A percentile compares a stretch with the other conserved stretches of the same genome.
These are phyloP conservation scores for Crypturellus undulatus DNA, from an alignment of 2,113 vertebrate species.

Conservation along the genomic window DNA sequence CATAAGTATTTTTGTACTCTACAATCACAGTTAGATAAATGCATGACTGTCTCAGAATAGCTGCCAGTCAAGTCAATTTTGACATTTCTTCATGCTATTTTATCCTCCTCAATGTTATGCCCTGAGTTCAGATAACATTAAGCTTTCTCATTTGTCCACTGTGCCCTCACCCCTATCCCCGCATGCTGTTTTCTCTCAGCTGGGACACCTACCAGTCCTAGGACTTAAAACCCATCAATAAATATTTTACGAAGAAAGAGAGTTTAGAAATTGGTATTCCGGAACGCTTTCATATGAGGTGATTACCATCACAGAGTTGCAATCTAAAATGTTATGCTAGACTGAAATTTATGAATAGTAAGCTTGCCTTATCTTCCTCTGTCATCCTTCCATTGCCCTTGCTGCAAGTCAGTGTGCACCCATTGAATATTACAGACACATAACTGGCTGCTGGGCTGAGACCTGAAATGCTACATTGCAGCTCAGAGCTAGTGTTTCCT, in stretches of 20 bases:
- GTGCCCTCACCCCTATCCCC: not conserved
- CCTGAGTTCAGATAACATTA: not conserved
- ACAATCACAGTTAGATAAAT: not conserved
- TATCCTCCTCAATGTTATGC: not conserved
- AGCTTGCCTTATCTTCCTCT: not conserved
- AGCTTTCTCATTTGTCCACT: not conserved
- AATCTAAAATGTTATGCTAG: slow-evolving; percentile 39
- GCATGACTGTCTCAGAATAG: not conserved
- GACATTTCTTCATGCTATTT: not conserved
- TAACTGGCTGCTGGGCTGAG: not conserved
- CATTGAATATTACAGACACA: not conserved
- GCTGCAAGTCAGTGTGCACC: not conserved
- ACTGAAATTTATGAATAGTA: slow-evolving; percentile 47
- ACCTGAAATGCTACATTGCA: not conserved
- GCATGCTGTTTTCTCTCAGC: not conserved
- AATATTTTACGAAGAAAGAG: slow-evolving; percentile 9
- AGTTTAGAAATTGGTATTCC: slow-evolving; percentile 39
- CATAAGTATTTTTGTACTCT: not conserved
- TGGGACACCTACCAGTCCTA: not conserved
- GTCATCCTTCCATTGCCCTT: not conserved
- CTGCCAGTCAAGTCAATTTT: not conserved
- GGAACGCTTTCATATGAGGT: not conserved
- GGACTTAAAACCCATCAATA: not conserved
- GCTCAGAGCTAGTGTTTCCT: not conserved
- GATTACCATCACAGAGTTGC: slow-evolving; percentile 28